Percentiles rank a stretch among this genome's conserved stretches.
phyloP scores from a whole-genome alignment of 2,888 invertebrate genomes.

The Philopedon plagiatum region DNA sequence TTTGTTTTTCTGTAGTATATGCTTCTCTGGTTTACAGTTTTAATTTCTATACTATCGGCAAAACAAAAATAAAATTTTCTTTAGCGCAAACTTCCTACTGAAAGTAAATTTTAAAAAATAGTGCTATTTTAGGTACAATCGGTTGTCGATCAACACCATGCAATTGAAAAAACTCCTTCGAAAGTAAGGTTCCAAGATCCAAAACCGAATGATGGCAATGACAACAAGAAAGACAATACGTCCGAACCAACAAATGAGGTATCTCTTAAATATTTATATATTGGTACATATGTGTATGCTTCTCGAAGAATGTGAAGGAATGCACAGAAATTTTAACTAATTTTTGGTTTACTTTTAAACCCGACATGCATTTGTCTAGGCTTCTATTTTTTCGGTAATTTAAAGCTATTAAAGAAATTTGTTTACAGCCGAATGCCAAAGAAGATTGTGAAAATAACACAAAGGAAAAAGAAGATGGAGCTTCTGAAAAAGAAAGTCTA shows the following conservation, averaged over 20 bases:
- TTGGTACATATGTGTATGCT: too few species aligned
- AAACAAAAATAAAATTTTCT: neutral
- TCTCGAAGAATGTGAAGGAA: too few species aligned
- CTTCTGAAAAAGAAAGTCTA: constrained; percentile 64
- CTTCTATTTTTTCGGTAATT: too few species aligned
- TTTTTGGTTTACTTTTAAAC: too few species aligned
- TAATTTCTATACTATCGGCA: neutral
- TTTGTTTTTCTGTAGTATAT: constrained; percentile 3
- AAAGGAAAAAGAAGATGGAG: constrained; percentile 67
- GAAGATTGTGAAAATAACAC: constrained; percentile 65
- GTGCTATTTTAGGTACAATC: constrained; percentile 84
- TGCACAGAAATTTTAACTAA: too few species aligned
- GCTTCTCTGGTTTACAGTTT: neutral
- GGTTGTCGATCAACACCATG: constrained; percentile 91
- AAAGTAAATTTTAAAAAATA: neutral
- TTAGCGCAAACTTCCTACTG: neutral
- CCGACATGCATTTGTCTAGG: too few species aligned
- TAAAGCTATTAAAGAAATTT: neutral
- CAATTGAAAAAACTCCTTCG: constrained; percentile 81
- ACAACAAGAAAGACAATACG: constrained; percentile 56
- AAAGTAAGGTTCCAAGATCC: constrained; percentile 92
- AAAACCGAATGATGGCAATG: constrained; percentile 65
- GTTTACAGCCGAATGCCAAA: constrained; percentile 62
- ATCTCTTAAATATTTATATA: too few species aligned
- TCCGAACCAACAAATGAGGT: constrained; percentile 63